A percentile compares a stretch with the other conserved stretches of the same genome.
Conservation (phyloP, 2,113 vertebrate genomes). For the Geococcyx californianus region DNA sequence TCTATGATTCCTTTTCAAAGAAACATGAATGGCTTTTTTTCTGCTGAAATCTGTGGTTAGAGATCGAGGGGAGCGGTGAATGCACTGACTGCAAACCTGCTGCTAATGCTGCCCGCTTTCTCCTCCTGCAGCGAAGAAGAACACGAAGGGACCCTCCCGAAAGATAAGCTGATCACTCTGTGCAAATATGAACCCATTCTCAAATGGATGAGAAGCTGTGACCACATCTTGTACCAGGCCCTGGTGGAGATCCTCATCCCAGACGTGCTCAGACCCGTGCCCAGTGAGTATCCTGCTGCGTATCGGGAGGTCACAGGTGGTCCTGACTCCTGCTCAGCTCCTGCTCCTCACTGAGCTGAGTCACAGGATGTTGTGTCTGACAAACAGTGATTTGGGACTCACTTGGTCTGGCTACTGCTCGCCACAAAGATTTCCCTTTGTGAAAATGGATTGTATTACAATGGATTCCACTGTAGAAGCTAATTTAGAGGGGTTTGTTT, state of each 20-base stretch:
- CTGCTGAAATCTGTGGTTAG: background rate
- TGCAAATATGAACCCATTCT: conserved; percentile 91
- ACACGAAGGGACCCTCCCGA: conserved; percentile 78
- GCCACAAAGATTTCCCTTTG: background rate
- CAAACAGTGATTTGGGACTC: background rate
- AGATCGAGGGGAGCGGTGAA: background rate
- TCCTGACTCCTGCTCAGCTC: background rate
- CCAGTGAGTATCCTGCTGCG: conserved; percentile 81
- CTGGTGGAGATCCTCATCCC: conserved; percentile 97
- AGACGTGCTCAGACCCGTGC: conserved; percentile 93
- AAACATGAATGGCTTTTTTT: background rate
- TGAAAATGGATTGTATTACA: too few relatives aligned
- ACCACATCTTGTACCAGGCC: conserved; percentile 97
- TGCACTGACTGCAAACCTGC: background rate
- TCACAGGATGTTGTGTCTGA: background rate
- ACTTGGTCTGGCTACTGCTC: background rate
- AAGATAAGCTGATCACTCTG: conserved; percentile 88
- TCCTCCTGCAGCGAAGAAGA: conserved; percentile 81
- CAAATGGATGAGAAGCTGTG: conserved; percentile 95
- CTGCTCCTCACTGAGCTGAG: background rate
- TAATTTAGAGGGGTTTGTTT: background rate
- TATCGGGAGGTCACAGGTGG: rapidly evolving
- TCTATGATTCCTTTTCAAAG: background rate
- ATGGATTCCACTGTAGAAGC: background rate
- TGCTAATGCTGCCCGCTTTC: background rate